A percentile compares a stretch with the other conserved stretches of the same genome.
Conservation (phyloP, 2,888 invertebrate species). For the Drosophila putrida region DNA sequence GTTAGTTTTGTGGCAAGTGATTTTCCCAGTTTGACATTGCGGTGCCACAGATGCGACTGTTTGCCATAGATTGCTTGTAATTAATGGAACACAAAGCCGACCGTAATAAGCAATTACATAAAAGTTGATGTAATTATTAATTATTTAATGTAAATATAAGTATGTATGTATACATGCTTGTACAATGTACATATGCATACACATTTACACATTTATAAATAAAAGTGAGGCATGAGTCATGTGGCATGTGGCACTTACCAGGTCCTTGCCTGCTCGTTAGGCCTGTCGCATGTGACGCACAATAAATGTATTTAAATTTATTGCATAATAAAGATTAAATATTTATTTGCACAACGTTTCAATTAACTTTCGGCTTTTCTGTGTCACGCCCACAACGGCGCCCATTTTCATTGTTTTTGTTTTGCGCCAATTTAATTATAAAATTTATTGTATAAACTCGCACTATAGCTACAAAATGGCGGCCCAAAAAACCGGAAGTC, state of each 20-base stretch:
- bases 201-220: constrained; percentile 29
- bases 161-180: constrained; percentile 4
- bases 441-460: constrained; percentile 77
- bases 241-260: constrained; percentile 18
- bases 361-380: constrained; percentile 79
- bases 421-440: constrained; percentile 78
- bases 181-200: not conserved
- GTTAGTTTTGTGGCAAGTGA: constrained; percentile 7
- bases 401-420: constrained; percentile 42
- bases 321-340: constrained; percentile 82
- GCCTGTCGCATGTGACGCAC: constrained; percentile 43
- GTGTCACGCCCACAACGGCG: constrained; percentile 22
- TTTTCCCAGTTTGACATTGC: constrained; percentile 8
- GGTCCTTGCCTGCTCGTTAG: constrained; percentile 7
- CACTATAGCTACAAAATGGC: constrained; percentile 73
- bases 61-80: constrained; percentile 30
- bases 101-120: constrained; percentile 77
- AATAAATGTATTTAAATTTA: constrained; percentile 82
- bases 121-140: constrained; percentile 80
- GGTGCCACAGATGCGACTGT: constrained; percentile 11
- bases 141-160: constrained; percentile 69
- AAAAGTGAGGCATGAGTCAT: constrained; percentile 29
- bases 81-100: constrained; percentile 51
- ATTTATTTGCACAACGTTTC: constrained; percentile 82
- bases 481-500: constrained; percentile 67